These are phyloP conservation scores for Lamellibrachia luymesi DNA, from an alignment of 1,140 invertebrate genomes.

Conservation along the genomic window DNA sequence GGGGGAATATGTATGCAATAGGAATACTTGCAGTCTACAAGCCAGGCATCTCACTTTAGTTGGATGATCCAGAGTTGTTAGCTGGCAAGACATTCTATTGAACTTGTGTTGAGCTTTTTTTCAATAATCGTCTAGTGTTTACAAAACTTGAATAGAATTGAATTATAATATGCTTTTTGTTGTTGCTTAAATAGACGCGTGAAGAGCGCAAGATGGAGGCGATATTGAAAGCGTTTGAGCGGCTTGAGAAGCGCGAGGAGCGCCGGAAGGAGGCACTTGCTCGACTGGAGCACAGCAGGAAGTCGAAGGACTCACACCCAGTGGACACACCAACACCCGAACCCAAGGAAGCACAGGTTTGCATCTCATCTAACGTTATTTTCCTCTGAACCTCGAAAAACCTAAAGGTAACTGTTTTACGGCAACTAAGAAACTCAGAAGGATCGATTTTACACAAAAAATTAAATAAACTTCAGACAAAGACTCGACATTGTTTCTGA, in stretches of 20 bases:
- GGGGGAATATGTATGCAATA: not conserved
- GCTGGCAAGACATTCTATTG: not conserved
- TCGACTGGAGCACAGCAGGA: constrained; percentile 32
- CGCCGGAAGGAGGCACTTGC: constrained; percentile 57
- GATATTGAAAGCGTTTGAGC: constrained; percentile 85
- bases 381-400: not conserved
- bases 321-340: not conserved
- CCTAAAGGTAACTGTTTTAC: not conserved
- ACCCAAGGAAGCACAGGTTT: not conserved
- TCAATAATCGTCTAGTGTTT: not conserved
- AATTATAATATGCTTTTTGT: not conserved
- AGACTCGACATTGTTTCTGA: not conserved
- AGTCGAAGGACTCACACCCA: not conserved
- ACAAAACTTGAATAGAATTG: not conserved
- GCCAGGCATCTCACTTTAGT: not conserved
- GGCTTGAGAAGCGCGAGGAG: constrained; percentile 62
- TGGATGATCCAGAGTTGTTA: not conserved
- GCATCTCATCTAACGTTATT: not conserved
- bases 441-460: not conserved
- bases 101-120: not conserved
- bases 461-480: not conserved
- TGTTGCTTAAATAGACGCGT: constrained; percentile 46
- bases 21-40: not conserved
- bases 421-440: not conserved
- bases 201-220: constrained; percentile 96